Evolutionary conservation across 2,113 vertebrate genomes (phyloP), one percentile per base, ranked within the genome.

Genomic region (Oncorhynchus clarkii): DNA sequence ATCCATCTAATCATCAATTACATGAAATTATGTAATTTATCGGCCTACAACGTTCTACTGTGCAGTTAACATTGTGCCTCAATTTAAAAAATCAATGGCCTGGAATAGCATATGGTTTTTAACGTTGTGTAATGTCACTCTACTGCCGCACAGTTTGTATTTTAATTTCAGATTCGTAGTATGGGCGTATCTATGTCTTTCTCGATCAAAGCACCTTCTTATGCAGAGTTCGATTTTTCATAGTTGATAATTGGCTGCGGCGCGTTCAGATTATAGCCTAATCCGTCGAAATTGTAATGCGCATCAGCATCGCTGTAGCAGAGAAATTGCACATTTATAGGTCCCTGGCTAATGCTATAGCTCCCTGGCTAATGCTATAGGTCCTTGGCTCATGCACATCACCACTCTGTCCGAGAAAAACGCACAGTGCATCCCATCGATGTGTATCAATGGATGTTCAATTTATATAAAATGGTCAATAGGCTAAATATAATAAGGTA

Each of bases 151-250:
- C 84, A 69, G 65, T 73, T 75, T 51, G 27, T 59, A 34, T 73
- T 76, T 67, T 29, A 70, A 75, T 31, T 59, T 34, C 68, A n/a
- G 48, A 48, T 77, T 51, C 57, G 20, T 64, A 72, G 26, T 71
- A 79, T 82, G 87, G 88, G 85, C 84, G 85, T 84, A 79, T 69
- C 70, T 45, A 9, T 88, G 9, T 75, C 71, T 64, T 65, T 72
- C 66, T 73, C 29, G 20, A 48, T 31, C 75, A 16, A 45, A 45
- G 71, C 74, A 71, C 64, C 72, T 20, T 31, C 13, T 31, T 16
- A n/a, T 62, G 12, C 59, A n/a, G 7, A 54, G 51, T 54, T 14
- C 51, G 16, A 54, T 54, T 54, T 54, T 54, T 54, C 12, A 54
- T 29, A 12, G 12, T 66, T 24, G 3, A 66, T 27, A 11, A 16